Conservation (phyloP, 2,888 invertebrate genomes). For the Helleia helle region DNA sequence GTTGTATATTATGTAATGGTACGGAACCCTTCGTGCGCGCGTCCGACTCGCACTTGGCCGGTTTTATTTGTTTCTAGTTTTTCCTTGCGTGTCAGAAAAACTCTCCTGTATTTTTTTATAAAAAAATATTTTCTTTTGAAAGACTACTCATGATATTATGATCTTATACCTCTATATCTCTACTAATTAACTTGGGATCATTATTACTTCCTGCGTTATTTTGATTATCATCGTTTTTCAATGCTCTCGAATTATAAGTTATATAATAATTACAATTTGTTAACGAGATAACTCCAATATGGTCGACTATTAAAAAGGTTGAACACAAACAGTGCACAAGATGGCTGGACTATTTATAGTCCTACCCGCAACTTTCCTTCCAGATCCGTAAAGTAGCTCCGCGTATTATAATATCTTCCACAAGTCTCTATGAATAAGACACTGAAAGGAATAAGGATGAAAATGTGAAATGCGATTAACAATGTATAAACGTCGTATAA, state of each 20-base stretch:
- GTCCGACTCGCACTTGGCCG: no score
- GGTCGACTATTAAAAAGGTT: constrained; percentile 5
- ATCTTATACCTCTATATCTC: no score
- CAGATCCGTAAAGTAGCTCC: constrained; percentile 17
- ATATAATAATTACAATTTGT: background rate
- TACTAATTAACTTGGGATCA: no score
- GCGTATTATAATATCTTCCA: constrained; percentile 1
- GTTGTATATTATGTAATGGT: no score
- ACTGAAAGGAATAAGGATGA: background rate
- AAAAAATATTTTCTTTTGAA: no score
- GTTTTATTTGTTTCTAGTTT: no score
- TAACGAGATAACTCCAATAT: background rate
- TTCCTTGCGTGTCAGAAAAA: no score
- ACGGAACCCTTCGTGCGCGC: no score
- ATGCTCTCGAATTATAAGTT: constrained; percentile 1
- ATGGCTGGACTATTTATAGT: constrained; percentile 19
- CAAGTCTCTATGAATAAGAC: background rate
- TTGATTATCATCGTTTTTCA: no score
- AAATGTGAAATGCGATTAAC: background rate
- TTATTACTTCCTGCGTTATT: no score
- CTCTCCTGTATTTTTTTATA: no score
- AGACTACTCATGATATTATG: no score
- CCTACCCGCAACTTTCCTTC: constrained; percentile 20
- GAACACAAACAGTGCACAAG: constrained; percentile 10
- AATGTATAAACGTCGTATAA: constrained; percentile 12